Evolutionary conservation across 2,888 invertebrate genomes (phyloP).

Genomic region (Argyra leucocephala): DNA sequence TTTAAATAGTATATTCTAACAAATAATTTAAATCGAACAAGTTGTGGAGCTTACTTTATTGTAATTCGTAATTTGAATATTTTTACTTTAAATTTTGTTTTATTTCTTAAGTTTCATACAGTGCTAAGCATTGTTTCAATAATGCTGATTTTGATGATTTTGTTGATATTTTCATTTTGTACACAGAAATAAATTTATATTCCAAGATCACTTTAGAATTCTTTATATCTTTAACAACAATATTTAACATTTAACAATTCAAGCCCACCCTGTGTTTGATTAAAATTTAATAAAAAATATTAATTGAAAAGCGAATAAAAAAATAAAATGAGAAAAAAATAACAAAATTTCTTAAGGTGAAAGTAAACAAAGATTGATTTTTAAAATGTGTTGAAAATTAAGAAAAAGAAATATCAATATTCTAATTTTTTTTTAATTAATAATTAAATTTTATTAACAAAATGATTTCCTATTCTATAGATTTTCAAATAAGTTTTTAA

Average conservation of each 20-base stretch:
- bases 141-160: neutral
- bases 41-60: neutral
- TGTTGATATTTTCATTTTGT: neutral
- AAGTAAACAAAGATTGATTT: slow-evolving; percentile 26
- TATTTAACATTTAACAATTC: neutral
- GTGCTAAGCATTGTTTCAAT: neutral
- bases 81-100: neutral
- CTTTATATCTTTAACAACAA: neutral
- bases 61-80: neutral
- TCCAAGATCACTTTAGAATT: neutral
- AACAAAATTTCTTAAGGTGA: slow-evolving; percentile 23
- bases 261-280: slow-evolving; percentile 7
- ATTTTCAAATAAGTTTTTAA: too few relatives aligned
- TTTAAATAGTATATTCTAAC: neutral
- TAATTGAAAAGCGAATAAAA: neutral
- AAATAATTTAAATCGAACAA: slow-evolving; percentile 1
- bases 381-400: neutral
- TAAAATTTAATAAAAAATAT: neutral
- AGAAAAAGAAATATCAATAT: neutral
- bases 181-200: neutral
- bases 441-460: too few relatives aligned
- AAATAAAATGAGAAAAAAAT: neutral
- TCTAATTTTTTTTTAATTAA: neutral
- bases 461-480: too few relatives aligned
- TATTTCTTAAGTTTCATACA: neutral